A percentile compares a stretch with the other conserved stretches of the same genome.
Conservation (phyloP, 2,797 vertebrate species). For the Hapalemur alaotrensis region DNA sequence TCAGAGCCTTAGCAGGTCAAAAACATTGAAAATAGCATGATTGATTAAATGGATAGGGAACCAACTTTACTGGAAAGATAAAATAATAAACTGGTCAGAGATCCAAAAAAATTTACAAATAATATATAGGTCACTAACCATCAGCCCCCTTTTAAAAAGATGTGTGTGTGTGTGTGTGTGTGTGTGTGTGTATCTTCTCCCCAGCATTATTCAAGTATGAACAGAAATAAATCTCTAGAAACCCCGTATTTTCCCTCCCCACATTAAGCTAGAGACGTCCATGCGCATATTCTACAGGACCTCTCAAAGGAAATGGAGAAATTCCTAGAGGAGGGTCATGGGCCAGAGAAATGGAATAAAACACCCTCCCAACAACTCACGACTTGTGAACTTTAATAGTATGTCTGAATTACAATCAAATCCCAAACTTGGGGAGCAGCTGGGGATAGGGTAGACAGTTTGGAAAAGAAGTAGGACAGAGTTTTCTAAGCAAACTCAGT, state of each 20-base stretch:
- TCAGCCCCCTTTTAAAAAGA: not conserved
- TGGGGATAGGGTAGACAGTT: not conserved
- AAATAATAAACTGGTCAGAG: not conserved
- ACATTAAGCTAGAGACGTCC: not conserved
- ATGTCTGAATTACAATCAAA: not conserved
- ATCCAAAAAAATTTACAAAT: not conserved
- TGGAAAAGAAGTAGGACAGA: not conserved
- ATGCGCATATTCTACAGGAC: not conserved
- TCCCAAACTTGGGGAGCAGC: not conserved
- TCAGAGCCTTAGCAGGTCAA: not conserved
- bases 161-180: no score
- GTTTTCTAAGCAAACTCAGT: not conserved
- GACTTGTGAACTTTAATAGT: not conserved
- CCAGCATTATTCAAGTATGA: not conserved
- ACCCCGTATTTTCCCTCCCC: not conserved
- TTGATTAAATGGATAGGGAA: not conserved
- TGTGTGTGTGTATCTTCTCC: not conserved
- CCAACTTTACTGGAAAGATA: not conserved
- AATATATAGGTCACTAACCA: not conserved
- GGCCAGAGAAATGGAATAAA: constrained; percentile 4
- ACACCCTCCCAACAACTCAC: not conserved
- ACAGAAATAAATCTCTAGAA: constrained; percentile 41
- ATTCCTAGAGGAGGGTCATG: not conserved
- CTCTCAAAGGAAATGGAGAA: not conserved
- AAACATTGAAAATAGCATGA: not conserved